Conservation (phyloP, 37 sponge, comb jelly and placozoan genomes). For the Hormiphora californensis region DNA sequence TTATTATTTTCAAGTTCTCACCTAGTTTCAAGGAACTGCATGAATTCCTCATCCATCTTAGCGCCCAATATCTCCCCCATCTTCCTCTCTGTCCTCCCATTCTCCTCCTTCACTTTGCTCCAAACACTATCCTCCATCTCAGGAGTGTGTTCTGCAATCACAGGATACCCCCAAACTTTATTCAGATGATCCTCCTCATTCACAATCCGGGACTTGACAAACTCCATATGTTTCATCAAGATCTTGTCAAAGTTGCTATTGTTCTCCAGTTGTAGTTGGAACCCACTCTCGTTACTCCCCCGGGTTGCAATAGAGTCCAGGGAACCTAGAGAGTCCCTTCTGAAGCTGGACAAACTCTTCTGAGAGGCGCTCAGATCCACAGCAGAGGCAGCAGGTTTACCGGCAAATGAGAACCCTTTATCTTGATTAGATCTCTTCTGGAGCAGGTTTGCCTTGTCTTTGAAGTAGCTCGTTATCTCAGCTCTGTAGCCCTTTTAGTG, state of each 20-base stretch:
- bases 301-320: slow-evolving; percentile 30
- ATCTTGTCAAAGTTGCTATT: too few relatives aligned
- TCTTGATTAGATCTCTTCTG: slow-evolving; percentile 36
- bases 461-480: slow-evolving; percentile 37
- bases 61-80: neutral
- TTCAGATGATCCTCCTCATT: slow-evolving; percentile 44
- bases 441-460: neutral
- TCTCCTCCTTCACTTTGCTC: neutral
- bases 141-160: slow-evolving; percentile 5
- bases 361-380: slow-evolving; percentile 1
- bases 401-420: slow-evolving; percentile 49
- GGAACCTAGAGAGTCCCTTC: neutral
- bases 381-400: neutral
- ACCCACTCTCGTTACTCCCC: too few relatives aligned
- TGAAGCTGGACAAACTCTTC: neutral
- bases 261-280: too few relatives aligned
- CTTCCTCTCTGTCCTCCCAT: neutral
- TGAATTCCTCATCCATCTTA: neutral
- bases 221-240: too few relatives aligned
- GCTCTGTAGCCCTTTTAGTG: neutral
- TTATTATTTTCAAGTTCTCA: neutral
- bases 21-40: slow-evolving; percentile 31
- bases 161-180: slow-evolving; percentile 19
- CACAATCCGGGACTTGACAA: neutral
- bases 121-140: neutral